These are phyloP conservation scores for Australoheros scitulus DNA, from an alignment of 2,113 vertebrate genomes.

Conservation along the genomic window DNA sequence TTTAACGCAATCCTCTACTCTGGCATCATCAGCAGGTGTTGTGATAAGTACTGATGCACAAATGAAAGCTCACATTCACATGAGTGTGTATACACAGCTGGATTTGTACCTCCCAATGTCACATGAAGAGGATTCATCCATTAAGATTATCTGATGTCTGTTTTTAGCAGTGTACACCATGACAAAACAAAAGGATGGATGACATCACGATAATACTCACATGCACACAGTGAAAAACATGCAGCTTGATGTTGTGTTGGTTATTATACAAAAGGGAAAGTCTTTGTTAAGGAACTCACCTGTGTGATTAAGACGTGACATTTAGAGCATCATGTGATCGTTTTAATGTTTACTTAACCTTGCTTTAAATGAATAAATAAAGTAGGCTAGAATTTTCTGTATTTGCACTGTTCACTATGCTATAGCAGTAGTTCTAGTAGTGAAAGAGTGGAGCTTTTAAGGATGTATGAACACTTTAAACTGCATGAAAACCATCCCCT, in stretches of 20 bases:
- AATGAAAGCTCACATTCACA: constrained; percentile 29
- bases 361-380: background rate
- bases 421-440: background rate
- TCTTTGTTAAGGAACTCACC: background rate
- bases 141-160: constrained; percentile 66
- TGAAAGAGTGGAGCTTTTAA: background rate
- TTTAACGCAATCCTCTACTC: constrained; percentile 60
- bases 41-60: constrained; percentile 39
- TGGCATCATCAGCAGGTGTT: constrained; percentile 30
- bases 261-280: background rate
- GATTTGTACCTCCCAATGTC: constrained; percentile 28
- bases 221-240: background rate
- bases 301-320: background rate
- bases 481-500: background rate
- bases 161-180: constrained; percentile 42
- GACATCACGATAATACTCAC: constrained; percentile 21
- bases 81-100: constrained; percentile 13
- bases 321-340: background rate
- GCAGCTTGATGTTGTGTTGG: background rate
- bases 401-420: background rate
- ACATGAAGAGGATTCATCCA: constrained; percentile 42
- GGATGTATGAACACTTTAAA: background rate
- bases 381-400: background rate
- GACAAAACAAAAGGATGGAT: constrained; percentile 41
- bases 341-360: background rate